Conservation (phyloP, 2,797 vertebrate genomes). For the Gobionotothen gibberifrons region DNA sequence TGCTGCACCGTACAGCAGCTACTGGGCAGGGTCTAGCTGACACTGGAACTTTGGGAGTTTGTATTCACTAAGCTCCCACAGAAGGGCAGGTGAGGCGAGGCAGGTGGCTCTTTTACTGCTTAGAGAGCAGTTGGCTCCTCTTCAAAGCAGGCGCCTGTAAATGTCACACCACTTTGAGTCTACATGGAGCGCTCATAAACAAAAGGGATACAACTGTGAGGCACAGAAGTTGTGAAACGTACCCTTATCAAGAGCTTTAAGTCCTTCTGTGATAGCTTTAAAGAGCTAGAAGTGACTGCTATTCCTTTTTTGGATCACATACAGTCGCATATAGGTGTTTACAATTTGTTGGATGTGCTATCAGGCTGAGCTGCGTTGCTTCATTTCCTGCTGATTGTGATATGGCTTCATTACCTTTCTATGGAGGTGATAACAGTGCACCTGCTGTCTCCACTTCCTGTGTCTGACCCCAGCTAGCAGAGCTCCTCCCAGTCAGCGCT, state of each 20-base stretch:
- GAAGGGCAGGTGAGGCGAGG: constrained; percentile 80
- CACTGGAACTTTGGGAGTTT: constrained; percentile 58
- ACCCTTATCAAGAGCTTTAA: constrained; percentile 42
- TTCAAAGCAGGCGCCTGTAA: constrained; percentile 76
- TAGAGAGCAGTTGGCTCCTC: constrained; percentile 76
- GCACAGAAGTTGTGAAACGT: constrained; percentile 42
- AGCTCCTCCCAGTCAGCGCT: constrained; percentile 58
- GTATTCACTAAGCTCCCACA: constrained; percentile 73
- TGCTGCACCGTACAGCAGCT: constrained; percentile 67
- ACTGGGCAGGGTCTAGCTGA: constrained; percentile 59
- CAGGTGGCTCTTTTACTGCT: constrained; percentile 81
- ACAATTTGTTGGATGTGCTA: constrained; percentile 42
- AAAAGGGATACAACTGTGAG: constrained; percentile 60
- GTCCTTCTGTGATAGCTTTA: constrained; percentile 13
- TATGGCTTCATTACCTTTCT: constrained; percentile 76
- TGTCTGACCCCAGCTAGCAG: constrained; percentile 65
- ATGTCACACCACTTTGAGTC: constrained; percentile 74
- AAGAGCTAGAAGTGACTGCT: constrained; percentile 13
- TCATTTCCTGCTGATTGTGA: constrained; percentile 79
- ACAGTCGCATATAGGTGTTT: constrained; percentile 19
- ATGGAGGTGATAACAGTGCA: constrained; percentile 81
- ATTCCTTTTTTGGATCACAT: constrained; percentile 24
- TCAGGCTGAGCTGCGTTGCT: constrained; percentile 54
- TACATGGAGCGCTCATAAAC: constrained; percentile 61
- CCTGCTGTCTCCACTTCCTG: constrained; percentile 79